Evolutionary conservation across 2,113 vertebrate species (phyloP).

Genomic region (Orientallactaga bullata): DNA sequence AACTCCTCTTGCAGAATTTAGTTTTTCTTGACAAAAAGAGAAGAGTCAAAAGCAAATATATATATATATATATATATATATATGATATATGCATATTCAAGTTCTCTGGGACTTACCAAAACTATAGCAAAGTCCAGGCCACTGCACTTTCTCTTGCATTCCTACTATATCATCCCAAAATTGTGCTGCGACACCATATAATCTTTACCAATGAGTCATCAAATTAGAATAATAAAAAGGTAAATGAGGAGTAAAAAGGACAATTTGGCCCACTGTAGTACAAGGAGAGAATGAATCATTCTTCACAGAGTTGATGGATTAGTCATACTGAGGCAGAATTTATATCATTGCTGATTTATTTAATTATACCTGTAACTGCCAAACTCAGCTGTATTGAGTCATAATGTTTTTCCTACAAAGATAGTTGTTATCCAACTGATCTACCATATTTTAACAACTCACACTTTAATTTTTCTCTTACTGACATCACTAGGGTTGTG

Average conservation of each 20-base stretch:
- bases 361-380: slow-evolving; percentile 37
- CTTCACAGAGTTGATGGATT: slow-evolving; percentile 32
- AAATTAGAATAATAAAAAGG: neutral
- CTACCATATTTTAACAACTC: slow-evolving; percentile 28
- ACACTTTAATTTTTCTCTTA: slow-evolving; percentile 26
- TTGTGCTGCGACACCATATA: neutral
- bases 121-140: neutral
- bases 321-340: neutral
- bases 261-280: neutral
- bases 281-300: neutral
- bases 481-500: neutral
- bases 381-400: slow-evolving; percentile 36
- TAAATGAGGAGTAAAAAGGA: neutral
- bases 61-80: no score
- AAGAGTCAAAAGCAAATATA: neutral
- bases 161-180: neutral
- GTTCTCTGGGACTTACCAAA: neutral
- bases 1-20: neutral
- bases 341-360: slow-evolving; percentile 41
- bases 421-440: slow-evolving; percentile 52
- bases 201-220: neutral
- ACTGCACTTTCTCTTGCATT: neutral
- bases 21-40: neutral
- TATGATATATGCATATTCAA: no score
- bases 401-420: slow-evolving; percentile 48